phyloP scores from a whole-genome alignment of 2,888 invertebrate genomes.

The Orthonychiurus folsomi region DNA sequence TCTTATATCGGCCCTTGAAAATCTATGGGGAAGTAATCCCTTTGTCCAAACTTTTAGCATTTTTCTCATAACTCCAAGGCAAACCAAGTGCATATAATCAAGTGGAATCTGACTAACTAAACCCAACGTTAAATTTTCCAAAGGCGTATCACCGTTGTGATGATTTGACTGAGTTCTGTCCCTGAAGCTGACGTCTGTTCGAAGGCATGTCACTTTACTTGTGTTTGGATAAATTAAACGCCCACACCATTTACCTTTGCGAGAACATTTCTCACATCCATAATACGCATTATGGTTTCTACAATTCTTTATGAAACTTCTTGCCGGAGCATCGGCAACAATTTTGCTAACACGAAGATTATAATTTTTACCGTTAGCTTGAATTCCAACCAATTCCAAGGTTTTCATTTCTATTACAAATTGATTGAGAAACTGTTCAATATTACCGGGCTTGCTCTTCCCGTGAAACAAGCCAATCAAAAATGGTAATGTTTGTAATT shows the following conservation, averaged over 20 bases:
- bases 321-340: constrained; percentile 42
- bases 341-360: constrained; percentile 20
- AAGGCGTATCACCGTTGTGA: constrained; percentile 11
- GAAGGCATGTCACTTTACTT: background rate
- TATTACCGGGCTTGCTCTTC: background rate
- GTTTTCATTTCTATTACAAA: background rate
- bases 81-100: constrained; percentile 21
- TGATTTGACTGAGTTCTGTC: too few species aligned
- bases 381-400: background rate
- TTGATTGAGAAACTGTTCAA: background rate
- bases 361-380: background rate
- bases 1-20: background rate
- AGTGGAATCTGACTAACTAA: constrained; percentile 12
- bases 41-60: constrained; percentile 10
- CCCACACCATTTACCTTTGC: constrained; percentile 21
- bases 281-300: constrained; percentile 41
- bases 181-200: constrained; percentile 19
- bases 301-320: constrained; percentile 38
- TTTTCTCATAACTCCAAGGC: constrained; percentile 16
- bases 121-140: constrained; percentile 9
- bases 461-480: background rate
- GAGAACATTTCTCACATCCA: constrained; percentile 41
- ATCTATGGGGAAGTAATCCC: background rate
- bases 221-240: constrained; percentile 6
- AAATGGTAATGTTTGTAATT: background rate